Conservation (phyloP, 2,888 invertebrate species). For the Drosophila tripunctata region DNA sequence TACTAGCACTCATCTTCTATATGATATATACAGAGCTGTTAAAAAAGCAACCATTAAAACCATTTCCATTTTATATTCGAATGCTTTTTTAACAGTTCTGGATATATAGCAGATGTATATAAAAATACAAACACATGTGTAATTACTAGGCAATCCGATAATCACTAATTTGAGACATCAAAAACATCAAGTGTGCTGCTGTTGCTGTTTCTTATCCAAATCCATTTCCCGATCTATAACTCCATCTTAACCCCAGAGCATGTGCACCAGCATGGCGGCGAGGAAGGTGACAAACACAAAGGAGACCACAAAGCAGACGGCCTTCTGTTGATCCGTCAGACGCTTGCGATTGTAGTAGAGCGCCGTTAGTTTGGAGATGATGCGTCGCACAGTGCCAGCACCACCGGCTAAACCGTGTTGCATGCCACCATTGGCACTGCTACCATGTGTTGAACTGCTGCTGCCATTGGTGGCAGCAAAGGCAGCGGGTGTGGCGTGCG, state of each 20-base stretch:
- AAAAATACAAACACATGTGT: constrained; percentile 53
- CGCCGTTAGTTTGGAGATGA: constrained; percentile 82
- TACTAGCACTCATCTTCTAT: no score
- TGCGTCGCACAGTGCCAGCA: constrained; percentile 83
- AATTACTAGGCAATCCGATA: constrained; percentile 49
- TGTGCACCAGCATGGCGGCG: constrained; percentile 83
- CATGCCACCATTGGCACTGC: constrained; percentile 42
- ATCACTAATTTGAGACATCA: constrained; percentile 53
- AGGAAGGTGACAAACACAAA: constrained; percentile 83
- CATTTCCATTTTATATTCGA: no score
- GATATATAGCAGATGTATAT: no score
- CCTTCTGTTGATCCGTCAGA: constrained; percentile 83
- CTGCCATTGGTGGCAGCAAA: not conserved
- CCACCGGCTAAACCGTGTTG: no score
- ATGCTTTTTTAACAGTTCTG: no score
- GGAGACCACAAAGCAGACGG: constrained; percentile 82
- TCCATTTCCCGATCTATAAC: not conserved
- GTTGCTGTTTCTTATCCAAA: not conserved
- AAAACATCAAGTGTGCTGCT: constrained; percentile 39
- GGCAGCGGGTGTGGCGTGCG: constrained; percentile 31
- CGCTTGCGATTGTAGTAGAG: constrained; percentile 83
- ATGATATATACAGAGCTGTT: no score
- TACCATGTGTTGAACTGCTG: no score
- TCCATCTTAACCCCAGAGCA: constrained; percentile 66
- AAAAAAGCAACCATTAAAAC: no score